A percentile compares a stretch with the other conserved stretches of the same genome.
Evolutionary conservation across 2,888 invertebrate species (phyloP).

Genomic region (Athrips mouffetella): DNA sequence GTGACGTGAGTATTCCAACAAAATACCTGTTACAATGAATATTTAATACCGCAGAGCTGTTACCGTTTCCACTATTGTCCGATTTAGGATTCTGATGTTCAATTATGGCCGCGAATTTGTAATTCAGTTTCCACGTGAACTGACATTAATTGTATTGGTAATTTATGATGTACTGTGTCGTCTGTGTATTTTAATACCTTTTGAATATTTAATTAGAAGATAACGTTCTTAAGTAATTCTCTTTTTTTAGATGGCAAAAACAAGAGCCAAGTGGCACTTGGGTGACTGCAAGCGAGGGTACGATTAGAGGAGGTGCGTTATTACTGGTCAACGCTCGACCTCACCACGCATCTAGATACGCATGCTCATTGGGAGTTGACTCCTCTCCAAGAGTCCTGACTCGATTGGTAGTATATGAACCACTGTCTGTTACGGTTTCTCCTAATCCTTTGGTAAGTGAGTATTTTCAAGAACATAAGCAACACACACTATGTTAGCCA

Average conservation of each 20-base stretch:
- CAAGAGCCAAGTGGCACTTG: constrained; percentile 63
- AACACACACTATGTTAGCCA: neutral
- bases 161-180: neutral
- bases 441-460: constrained; percentile 81
- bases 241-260: constrained; percentile 61
- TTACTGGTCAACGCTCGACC: constrained; percentile 78
- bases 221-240: neutral
- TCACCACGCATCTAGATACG: constrained; percentile 83
- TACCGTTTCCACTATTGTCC: too few relatives aligned
- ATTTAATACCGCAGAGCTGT: too few relatives aligned
- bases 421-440: constrained; percentile 80
- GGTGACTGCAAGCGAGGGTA: constrained; percentile 53
- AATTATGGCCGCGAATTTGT: too few relatives aligned
- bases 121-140: too few relatives aligned
- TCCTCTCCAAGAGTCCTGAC: constrained; percentile 81
- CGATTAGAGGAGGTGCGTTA: constrained; percentile 55
- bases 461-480: too few relatives aligned
- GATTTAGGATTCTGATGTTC: too few relatives aligned
- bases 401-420: constrained; percentile 81
- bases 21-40: neutral
- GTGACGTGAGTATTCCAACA: constrained; percentile 50
- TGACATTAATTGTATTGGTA: neutral
- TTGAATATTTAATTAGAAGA: too few relatives aligned
- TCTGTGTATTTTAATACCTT: too few relatives aligned
- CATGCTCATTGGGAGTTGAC: constrained; percentile 83